phyloP scores from a whole-genome alignment of 2,113 vertebrate species.

The Phodopus roborovskii region DNA sequence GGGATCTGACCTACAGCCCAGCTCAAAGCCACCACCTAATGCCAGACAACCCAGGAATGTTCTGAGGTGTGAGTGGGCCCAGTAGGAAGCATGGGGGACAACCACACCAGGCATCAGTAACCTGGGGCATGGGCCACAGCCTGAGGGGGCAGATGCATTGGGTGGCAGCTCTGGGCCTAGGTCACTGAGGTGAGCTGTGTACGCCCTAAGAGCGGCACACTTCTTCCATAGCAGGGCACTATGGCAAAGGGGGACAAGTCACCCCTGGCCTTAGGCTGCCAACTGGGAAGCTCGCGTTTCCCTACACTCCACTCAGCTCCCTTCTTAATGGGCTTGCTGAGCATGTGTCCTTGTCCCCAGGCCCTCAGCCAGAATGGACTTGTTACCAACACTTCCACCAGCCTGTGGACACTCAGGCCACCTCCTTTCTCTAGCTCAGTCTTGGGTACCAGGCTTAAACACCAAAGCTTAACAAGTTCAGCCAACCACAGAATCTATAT shows the following conservation, averaged over 20 bases:
- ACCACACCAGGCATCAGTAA: accelerated
- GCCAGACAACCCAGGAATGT: not conserved
- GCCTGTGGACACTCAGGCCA: not conserved
- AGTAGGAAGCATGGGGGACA: not conserved
- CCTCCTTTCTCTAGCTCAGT: not conserved
- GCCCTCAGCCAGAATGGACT: not conserved
- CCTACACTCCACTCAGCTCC: not conserved
- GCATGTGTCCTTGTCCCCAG: not conserved
- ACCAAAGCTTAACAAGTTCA: not conserved
- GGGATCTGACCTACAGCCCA: not conserved
- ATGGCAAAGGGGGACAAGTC: not conserved
- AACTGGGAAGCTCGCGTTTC: not conserved
- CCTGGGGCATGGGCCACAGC: not conserved
- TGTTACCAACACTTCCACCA: not conserved
- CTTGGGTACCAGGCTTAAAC: not conserved
- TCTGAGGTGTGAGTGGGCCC: not conserved
- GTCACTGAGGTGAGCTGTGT: not conserved
- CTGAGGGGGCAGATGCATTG: not conserved
- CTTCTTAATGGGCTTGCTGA: accelerated
- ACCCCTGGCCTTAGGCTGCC: not conserved
- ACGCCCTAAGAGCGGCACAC: not conserved
- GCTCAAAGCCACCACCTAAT: not conserved
- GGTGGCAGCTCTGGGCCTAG: not conserved
- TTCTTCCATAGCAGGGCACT: not conserved
- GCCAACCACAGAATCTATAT: not conserved